These are phyloP conservation scores for Ornithoptera alexandrae DNA, from an alignment of 2,888 invertebrate genomes.

Conservation along the genomic window DNA sequence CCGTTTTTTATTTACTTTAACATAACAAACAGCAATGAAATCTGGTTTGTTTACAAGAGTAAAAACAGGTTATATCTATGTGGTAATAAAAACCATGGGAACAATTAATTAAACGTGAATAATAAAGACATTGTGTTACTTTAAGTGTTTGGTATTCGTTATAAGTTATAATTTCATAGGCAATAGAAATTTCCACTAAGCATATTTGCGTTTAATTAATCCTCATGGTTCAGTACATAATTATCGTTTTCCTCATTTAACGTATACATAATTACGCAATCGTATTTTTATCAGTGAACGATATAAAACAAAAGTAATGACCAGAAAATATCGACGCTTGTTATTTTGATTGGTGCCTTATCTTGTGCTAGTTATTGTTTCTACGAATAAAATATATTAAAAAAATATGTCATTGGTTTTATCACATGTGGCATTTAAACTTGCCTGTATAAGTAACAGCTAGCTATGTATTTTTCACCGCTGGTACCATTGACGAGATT, in stretches of 20 bases:
- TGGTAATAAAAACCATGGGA: constrained; percentile 57
- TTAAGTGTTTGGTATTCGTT: constrained; percentile 5
- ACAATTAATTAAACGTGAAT: constrained; percentile 40
- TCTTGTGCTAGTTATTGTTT: background rate
- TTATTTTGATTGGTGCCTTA: background rate
- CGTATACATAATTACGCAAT: constrained; percentile 14
- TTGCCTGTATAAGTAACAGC: too few relatives aligned
- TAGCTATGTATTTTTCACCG: too few relatives aligned
- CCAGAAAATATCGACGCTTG: background rate
- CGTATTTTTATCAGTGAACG: constrained; percentile 9
- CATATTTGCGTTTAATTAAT: constrained; percentile 5
- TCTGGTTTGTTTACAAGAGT: constrained; percentile 34
- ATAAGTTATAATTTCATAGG: constrained; percentile 11
- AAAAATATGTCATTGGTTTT: too few relatives aligned
- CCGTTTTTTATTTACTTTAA: too few relatives aligned
- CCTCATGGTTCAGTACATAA: constrained; percentile 9
- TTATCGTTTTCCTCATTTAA: background rate
- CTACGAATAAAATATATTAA: too few relatives aligned
- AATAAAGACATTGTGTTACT: constrained; percentile 37
- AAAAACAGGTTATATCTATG: constrained; percentile 49
- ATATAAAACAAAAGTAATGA: background rate
- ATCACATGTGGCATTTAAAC: too few relatives aligned
- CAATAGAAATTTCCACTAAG: constrained; percentile 16
- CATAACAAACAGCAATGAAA: too few relatives aligned
- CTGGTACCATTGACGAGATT: too few relatives aligned